Evolutionary conservation across 2,888 invertebrate species (phyloP).

Genomic region (Eulithis prunata): DNA sequence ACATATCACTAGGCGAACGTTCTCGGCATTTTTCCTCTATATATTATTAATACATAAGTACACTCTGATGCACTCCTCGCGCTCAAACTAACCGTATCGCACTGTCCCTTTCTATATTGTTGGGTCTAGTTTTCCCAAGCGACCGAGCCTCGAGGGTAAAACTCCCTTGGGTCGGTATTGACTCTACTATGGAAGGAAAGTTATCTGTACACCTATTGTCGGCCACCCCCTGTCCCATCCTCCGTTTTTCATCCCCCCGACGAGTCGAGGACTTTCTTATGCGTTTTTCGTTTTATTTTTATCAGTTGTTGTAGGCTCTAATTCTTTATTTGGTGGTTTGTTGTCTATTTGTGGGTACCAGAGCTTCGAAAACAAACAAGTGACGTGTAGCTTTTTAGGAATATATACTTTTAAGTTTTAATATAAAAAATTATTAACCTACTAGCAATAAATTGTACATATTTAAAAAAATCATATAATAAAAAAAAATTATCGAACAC

Average conservation of each 20-base stretch:
- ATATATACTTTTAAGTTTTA: too few species aligned
- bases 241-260: constrained; percentile 58
- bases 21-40: constrained; percentile 84
- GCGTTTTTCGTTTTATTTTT: constrained; percentile 82
- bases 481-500: not conserved
- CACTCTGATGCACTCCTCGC: constrained; percentile 70
- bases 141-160: constrained; percentile 83
- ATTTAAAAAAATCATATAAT: not conserved
- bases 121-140: constrained; percentile 85
- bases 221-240: constrained; percentile 64
- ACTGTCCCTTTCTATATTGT: constrained; percentile 82
- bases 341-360: constrained; percentile 32
- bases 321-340: constrained; percentile 43
- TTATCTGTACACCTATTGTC: constrained; percentile 84
- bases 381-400: too few species aligned
- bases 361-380: constrained; percentile 5
- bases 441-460: too few species aligned
- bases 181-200: constrained; percentile 83
- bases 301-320: constrained; percentile 49
- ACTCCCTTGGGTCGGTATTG: constrained; percentile 84
- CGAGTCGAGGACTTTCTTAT: constrained; percentile 76
- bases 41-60: constrained; percentile 84
- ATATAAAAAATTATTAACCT: too few species aligned
- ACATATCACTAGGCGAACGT: constrained; percentile 83
- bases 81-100: constrained; percentile 57